phyloP scores from a whole-genome alignment of 1,140 invertebrate genomes.

The Pseudoatta argentina region DNA sequence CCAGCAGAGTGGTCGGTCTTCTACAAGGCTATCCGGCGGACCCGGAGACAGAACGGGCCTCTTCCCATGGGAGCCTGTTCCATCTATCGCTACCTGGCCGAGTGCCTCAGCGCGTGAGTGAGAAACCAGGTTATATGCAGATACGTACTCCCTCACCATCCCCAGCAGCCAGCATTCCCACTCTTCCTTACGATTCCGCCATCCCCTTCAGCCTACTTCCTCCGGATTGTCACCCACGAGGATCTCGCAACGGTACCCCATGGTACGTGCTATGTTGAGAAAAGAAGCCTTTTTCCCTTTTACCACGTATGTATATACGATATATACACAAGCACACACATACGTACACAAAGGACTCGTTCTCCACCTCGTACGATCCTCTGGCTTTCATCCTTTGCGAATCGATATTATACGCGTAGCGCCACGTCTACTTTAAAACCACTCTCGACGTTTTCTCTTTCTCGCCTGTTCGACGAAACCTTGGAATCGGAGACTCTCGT shows the following conservation, averaged over 20 bases:
- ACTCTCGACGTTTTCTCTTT: conserved; percentile 57
- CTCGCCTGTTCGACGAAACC: conserved; percentile 14
- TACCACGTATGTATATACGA: background rate
- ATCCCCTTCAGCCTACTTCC: conserved; percentile 49
- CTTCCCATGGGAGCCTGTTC: conserved; percentile 73
- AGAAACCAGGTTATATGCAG: conserved; percentile 80
- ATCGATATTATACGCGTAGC: conserved; percentile 55
- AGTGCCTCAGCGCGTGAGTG: conserved; percentile 74
- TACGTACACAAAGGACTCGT: background rate
- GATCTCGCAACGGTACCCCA: conserved; percentile 54
- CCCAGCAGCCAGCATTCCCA: background rate
- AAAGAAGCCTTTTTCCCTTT: conserved; percentile 13
- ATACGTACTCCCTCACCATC: conserved; percentile 66
- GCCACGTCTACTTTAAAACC: conserved; percentile 60
- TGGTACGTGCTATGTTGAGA: conserved; percentile 37
- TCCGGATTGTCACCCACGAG: conserved; percentile 47
- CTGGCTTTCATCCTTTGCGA: conserved; percentile 51
- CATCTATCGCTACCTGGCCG: conserved; percentile 48
- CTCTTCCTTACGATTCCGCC: background rate
- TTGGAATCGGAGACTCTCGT: conserved; percentile 21
- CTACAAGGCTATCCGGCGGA: conserved; percentile 69
- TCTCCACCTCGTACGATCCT: conserved; percentile 24
- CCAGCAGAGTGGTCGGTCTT: conserved; percentile 78
- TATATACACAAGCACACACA: background rate
- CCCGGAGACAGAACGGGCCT: conserved; percentile 63